phyloP scores from a whole-genome alignment of 2,888 invertebrate genomes.

The Mythimna albipuncta region DNA sequence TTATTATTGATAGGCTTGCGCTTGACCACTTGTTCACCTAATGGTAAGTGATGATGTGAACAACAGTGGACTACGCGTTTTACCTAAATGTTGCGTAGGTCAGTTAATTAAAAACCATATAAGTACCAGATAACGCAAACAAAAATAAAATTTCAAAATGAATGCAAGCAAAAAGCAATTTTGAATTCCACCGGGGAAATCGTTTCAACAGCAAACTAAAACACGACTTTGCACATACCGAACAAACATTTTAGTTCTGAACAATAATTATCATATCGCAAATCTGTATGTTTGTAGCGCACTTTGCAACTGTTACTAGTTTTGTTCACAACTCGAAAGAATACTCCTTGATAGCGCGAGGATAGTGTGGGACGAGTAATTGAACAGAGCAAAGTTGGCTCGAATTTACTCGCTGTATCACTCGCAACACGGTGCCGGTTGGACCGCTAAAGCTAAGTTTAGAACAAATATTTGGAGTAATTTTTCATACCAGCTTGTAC shows the following conservation, averaged over 20 bases:
- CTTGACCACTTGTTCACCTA: no score
- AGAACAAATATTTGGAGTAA: no score
- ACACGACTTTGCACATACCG: background rate
- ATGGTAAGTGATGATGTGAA: no score
- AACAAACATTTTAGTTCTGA: constrained; percentile 14
- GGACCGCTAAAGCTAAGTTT: background rate
- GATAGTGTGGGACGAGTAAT: background rate
- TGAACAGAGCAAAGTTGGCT: background rate
- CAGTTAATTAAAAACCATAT: background rate
- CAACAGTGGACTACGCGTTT: no score
- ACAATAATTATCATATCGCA: constrained; percentile 24
- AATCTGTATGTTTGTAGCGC: constrained; percentile 15
- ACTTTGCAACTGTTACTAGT: constrained; percentile 20
- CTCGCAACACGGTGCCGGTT: background rate
- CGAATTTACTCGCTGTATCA: no score
- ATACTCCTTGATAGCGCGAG: constrained; percentile 12
- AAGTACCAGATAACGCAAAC: background rate
- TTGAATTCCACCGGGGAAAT: background rate
- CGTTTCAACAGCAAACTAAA: constrained; percentile 8
- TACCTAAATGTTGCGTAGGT: background rate
- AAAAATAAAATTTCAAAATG: background rate
- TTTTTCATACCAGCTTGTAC: no score
- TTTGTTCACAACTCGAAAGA: constrained; percentile 26
- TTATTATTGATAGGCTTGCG: no score
- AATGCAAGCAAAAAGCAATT: background rate